phyloP scores from a whole-genome alignment of 92 coral and sea anemone species.

The Epizoanthus illoricatus region DNA sequence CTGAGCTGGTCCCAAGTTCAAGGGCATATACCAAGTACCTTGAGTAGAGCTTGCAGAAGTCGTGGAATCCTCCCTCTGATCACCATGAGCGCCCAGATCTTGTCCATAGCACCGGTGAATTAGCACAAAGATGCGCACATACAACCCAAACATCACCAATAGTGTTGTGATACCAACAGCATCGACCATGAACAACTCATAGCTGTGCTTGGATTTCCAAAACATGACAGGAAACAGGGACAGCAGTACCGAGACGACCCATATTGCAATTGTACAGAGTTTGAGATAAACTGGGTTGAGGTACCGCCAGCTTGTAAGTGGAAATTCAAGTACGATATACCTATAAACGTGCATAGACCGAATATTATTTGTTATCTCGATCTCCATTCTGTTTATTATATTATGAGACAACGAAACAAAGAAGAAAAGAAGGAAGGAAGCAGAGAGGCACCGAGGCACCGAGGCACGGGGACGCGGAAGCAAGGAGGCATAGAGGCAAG shows the following conservation, averaged over 20 bases:
- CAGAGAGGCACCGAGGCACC: too few species aligned
- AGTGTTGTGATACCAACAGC: conserved; percentile 36
- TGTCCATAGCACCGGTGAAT: conserved; percentile 41
- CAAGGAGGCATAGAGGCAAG: too few species aligned
- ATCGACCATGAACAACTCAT: conserved; percentile 35
- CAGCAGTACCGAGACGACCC: conserved; percentile 41
- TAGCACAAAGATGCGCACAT: conserved; percentile 50
- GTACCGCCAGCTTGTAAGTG: conserved; percentile 34
- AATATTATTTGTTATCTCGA: too few species aligned
- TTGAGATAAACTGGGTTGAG: conserved; percentile 24
- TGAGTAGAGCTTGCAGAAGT: conserved; percentile 31
- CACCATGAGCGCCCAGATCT: neutral
- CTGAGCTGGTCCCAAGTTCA: neutral
- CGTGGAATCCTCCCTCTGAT: conserved; percentile 20
- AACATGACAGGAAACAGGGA: conserved; percentile 21
- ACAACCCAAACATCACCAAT: conserved; percentile 42
- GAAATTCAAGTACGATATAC: conserved; percentile 51
- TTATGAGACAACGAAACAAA: too few species aligned
- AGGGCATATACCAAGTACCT: conserved; percentile 1
- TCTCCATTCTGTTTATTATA: too few species aligned
- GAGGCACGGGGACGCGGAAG: too few species aligned
- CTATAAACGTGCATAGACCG: neutral
- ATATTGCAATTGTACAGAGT: conserved; percentile 40
- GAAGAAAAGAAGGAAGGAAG: too few species aligned
- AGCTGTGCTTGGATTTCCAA: neutral